These are phyloP conservation scores for Phrynocephalus versicolor DNA, from an alignment of 2,113 vertebrate species.

Conservation along the genomic window DNA sequence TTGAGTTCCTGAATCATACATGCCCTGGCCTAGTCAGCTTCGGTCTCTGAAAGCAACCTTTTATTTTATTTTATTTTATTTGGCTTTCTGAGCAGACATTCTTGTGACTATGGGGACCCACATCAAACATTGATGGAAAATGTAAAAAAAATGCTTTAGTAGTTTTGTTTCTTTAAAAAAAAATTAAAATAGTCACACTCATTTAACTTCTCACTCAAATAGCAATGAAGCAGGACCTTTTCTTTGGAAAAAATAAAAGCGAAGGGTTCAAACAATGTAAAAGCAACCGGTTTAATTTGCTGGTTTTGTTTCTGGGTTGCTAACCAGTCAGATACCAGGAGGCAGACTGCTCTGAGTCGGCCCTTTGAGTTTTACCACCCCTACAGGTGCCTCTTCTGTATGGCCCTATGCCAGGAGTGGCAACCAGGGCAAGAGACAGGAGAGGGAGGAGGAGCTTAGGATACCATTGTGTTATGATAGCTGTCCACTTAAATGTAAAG, in stretches of 20 bases:
- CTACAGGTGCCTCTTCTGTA: not conserved
- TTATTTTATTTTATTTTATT: too few relatives aligned
- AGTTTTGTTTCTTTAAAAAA: too few relatives aligned
- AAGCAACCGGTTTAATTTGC: not conserved
- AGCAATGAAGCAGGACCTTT: constrained; percentile 50
- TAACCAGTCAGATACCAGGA: not conserved
- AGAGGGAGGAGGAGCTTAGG: not conserved
- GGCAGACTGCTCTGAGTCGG: too few relatives aligned
- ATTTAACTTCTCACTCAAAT: constrained; percentile 62
- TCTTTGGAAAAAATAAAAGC: not conserved
- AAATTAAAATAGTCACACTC: constrained; percentile 71
- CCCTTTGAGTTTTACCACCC: not conserved
- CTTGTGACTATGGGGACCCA: constrained; percentile 52
- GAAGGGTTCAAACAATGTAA: constrained; percentile 16
- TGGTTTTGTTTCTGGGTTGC: not conserved
- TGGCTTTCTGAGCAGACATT: constrained; percentile 63
- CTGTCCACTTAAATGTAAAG: too few relatives aligned
- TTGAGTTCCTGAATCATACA: not conserved
- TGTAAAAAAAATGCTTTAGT: constrained; percentile 73
- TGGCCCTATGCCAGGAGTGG: not conserved
- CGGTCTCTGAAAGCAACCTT: constrained; percentile 52
- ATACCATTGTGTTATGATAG: too few relatives aligned
- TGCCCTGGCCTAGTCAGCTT: constrained; percentile 49
- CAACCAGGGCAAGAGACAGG: not conserved
- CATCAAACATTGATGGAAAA: constrained; percentile 64